These are phyloP conservation scores for Pelusios castaneus DNA, from an alignment of 2,113 vertebrate species.

Conservation along the genomic window DNA sequence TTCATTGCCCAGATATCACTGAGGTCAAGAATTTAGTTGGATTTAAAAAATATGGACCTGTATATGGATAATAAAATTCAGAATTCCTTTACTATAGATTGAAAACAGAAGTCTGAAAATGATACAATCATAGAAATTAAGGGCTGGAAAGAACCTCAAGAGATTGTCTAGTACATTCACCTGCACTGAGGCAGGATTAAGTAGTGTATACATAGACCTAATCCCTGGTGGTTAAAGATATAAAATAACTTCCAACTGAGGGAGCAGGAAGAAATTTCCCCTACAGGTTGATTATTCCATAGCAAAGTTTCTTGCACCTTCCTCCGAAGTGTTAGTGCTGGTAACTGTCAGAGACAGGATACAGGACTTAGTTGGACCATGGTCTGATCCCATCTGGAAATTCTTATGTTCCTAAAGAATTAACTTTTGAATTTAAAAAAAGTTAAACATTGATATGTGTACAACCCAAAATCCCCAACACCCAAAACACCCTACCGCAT, in stretches of 20 bases:
- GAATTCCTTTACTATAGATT: background rate
- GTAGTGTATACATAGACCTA: background rate
- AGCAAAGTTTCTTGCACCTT: background rate
- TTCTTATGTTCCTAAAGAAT: background rate
- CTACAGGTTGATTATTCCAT: background rate
- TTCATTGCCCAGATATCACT: background rate
- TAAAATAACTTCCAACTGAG: background rate
- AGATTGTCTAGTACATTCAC: background rate
- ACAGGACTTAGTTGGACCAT: background rate
- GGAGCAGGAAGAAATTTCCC: background rate
- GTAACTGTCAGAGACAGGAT: background rate
- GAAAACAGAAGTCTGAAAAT: background rate
- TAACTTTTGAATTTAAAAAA: background rate
- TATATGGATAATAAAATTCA: background rate
- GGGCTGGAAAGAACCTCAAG: background rate
- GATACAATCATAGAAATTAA: background rate
- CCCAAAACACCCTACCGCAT: background rate
- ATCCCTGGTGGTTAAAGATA: background rate
- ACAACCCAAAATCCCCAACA: background rate
- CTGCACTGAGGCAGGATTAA: background rate
- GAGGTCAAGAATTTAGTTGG: background rate
- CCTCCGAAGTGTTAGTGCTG: background rate
- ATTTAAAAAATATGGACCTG: background rate
- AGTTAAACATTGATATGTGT: background rate
- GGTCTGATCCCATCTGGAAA: background rate